Evolutionary conservation across 1,140 invertebrate species (phyloP).

Genomic region (Lysiphlebus fabarum): DNA sequence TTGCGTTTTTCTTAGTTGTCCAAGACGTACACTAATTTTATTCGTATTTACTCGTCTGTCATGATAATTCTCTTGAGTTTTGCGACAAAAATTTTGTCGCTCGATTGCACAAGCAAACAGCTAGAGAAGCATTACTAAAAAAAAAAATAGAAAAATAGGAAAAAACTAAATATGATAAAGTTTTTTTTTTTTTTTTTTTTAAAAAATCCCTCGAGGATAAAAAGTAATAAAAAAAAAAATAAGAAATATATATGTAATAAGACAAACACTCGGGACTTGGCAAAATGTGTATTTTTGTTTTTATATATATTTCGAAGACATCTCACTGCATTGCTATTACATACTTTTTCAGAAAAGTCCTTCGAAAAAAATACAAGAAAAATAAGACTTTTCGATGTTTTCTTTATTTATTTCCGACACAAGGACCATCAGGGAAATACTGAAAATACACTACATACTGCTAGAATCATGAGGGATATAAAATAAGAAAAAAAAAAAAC

Average conservation of each 20-base stretch:
- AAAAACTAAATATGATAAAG: constrained; percentile 14
- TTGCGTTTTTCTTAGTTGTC: constrained; percentile 20
- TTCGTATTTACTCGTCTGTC: constrained; percentile 25
- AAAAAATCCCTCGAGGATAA: too few species aligned
- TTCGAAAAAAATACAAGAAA: constrained; percentile 3
- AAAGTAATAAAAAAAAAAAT: constrained; percentile 21
- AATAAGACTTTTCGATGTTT: constrained; percentile 25
- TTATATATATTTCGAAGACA: constrained; percentile 3
- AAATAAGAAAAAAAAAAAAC: too few species aligned
- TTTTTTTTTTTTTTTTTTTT: too few species aligned
- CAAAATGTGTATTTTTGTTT: background rate
- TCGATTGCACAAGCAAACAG: constrained; percentile 15
- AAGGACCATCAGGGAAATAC: background rate
- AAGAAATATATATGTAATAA: constrained; percentile 3
- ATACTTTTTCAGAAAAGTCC: too few species aligned
- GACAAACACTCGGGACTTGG: constrained; percentile 12
- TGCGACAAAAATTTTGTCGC: constrained; percentile 6
- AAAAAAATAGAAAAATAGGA: constrained; percentile 16
- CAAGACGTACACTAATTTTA: constrained; percentile 25
- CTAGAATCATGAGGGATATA: too few species aligned
- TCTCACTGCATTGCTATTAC: background rate
- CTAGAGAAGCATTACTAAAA: constrained; percentile 1
- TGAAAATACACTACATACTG: too few species aligned
- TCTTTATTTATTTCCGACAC: constrained; percentile 24
- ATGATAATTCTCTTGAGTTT: constrained; percentile 8